Percentiles rank a stretch among this genome's conserved stretches.
Evolutionary conservation across 2,888 invertebrate genomes (phyloP).

Genomic region (Podabrus alpinus): DNA sequence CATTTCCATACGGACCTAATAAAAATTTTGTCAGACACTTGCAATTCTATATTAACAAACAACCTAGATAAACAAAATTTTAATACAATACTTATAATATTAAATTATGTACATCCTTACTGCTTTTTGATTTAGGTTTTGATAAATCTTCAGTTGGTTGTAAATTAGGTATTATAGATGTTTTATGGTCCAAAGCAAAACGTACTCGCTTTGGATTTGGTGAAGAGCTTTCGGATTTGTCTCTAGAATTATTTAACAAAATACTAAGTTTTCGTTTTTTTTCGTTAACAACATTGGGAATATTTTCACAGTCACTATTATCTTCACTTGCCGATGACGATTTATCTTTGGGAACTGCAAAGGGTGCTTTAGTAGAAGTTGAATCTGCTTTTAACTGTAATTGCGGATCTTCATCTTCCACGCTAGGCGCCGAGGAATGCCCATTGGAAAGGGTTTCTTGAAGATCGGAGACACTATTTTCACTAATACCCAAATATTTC

Average conservation of each 20-base stretch:
- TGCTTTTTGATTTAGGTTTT: background rate
- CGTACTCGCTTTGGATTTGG: constrained; percentile 10
- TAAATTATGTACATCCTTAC: background rate
- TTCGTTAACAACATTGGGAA: background rate
- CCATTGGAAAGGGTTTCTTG: background rate
- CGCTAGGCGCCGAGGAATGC: too few species aligned
- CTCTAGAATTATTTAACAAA: background rate
- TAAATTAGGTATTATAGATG: background rate
- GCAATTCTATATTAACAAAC: too few species aligned
- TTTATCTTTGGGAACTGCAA: background rate
- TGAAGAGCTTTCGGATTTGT: background rate
- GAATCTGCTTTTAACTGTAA: background rate
- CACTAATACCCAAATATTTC: background rate
- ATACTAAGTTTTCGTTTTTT: background rate
- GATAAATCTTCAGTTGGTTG: background rate
- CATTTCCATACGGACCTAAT: too few species aligned
- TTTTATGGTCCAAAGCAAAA: constrained; percentile 6
- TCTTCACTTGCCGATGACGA: background rate
- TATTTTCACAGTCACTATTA: background rate
- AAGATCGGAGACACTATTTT: background rate
- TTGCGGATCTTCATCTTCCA: background rate
- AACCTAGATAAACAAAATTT: background rate
- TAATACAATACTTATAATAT: background rate
- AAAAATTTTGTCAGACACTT: background rate
- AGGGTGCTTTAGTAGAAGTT: background rate